phyloP scores from a whole-genome alignment of 1,140 invertebrate genomes.

The Colletes gigas region DNA sequence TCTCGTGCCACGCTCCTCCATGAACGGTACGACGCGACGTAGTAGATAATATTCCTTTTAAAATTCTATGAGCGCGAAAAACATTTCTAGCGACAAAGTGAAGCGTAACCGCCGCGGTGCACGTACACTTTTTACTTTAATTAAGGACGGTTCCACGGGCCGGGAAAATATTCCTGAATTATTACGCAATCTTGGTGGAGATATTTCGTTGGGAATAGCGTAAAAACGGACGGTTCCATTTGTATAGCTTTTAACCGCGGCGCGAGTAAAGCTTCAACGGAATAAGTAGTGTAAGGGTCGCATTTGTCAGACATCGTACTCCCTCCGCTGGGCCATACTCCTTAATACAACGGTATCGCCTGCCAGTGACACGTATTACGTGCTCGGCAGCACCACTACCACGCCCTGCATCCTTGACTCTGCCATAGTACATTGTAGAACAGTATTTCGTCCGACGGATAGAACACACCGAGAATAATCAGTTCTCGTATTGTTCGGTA shows the following conservation, averaged over 20 bases:
- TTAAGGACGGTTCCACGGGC: background rate
- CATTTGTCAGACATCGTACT: conserved; percentile 48
- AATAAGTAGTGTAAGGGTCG: conserved; percentile 26
- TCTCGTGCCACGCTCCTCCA: too few species aligned
- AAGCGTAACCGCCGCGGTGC: too few species aligned
- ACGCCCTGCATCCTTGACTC: background rate
- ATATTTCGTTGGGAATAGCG: conserved; percentile 18
- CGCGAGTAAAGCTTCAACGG: background rate
- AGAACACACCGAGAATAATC: conserved; percentile 17
- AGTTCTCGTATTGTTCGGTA: conserved; percentile 13
- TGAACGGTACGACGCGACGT: too few species aligned
- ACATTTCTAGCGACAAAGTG: conserved; percentile 6
- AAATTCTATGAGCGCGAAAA: background rate
- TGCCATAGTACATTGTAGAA: too few species aligned
- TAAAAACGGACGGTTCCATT: conserved; percentile 38
- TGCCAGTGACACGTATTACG: conserved; percentile 31
- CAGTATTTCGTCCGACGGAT: conserved; percentile 1
- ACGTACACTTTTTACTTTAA: conserved; percentile 13
- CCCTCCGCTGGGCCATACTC: conserved; percentile 19
- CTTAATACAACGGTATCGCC: conserved; percentile 38
- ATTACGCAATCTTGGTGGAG: conserved; percentile 6
- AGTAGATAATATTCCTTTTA: background rate
- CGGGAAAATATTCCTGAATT: conserved; percentile 14
- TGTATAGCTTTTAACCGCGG: conserved; percentile 26
- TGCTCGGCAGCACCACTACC: background rate